Evolutionary conservation across 2,797 vertebrate genomes (phyloP), one percentile per base, ranked within the genome.

Genomic region (Cyclopterus lumpus): DNA sequence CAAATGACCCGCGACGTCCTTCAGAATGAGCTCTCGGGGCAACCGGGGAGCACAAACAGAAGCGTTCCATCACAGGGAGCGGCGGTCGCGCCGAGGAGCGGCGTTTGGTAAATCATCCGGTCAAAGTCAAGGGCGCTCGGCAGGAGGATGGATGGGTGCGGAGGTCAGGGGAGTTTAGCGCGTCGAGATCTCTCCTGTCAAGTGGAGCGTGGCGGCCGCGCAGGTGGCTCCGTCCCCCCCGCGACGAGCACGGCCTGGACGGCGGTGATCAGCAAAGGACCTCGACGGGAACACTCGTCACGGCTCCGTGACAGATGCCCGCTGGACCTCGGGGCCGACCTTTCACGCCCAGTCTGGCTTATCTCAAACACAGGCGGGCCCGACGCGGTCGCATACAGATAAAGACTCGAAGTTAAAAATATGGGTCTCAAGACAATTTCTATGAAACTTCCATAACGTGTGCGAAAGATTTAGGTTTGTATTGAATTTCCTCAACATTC

Each of bases 221-320:
- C 60, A 55, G 54, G 67, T 54, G 76, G 28, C 26, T 28, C 28
- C 22, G 36, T 59, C 48, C 18, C 40, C 67, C n/a, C 32, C 69
- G 64, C 73, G 76, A 38, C 32, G 63, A 67, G 63, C 28, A 12
- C 44, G 40, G 67, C 26, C 46, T 32, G 61, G 32, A 70, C 44
- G 44, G 67, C 44, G 53, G 82, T 73, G 77, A 80, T 83, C 75
- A 83, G 71, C 1, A 9, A 57, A 36, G 72, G n/a, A 62, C 81
- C 85, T 85, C 82, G 71, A 80, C 67, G 63, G 63, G 62, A 74
- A 82, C 68, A 85, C 83, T 82, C 81, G 85, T 83, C 88, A 80
- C 49, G 22, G 64, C 71, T 51, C 36, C 80, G n/a, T 78, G 77
- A 79, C 83, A 69, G 79, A 55, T 4, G 22, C n/a, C n/a, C 2